Evolutionary conservation across 2,113 vertebrate species (phyloP).

Genomic region (Odocoileus hemionus): DNA sequence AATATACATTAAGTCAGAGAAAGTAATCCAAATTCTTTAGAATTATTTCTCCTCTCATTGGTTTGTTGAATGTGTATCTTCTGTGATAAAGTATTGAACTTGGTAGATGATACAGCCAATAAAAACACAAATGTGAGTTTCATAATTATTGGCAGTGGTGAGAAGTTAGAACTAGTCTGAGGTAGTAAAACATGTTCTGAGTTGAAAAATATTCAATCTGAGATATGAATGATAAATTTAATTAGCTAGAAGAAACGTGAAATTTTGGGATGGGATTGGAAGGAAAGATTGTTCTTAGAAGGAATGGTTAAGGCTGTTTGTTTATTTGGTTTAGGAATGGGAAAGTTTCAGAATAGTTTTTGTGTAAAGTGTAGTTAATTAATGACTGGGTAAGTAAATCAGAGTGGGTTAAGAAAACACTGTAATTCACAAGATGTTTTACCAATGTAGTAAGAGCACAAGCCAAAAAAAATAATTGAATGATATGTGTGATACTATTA

Average conservation of each 20-base stretch:
- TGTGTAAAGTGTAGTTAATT: constrained; percentile 7
- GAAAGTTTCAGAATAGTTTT: constrained; percentile 21
- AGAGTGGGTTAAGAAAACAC: not conserved
- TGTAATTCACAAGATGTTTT: constrained; percentile 13
- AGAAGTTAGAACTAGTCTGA: not conserved
- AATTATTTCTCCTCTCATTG: not conserved
- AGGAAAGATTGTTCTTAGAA: constrained; percentile 19
- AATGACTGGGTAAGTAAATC: not conserved
- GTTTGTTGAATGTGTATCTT: not conserved
- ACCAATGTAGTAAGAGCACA: not conserved
- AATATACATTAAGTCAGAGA: not conserved
- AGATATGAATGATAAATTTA: not conserved
- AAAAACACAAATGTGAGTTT: not conserved
- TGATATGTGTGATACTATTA: not conserved
- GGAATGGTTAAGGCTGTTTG: not conserved
- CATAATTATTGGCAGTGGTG: not conserved
- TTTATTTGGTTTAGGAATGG: not conserved
- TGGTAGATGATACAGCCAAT: not conserved
- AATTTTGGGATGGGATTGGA: not conserved
- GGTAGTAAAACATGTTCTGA: not conserved
- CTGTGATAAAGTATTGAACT: not conserved
- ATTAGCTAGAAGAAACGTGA: not conserved
- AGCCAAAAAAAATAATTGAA: constrained; percentile 28
- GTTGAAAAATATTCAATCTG: not conserved
- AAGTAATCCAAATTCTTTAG: not conserved